Conservation (phyloP, 2,888 invertebrate species). For the Lacanobia oleracea region DNA sequence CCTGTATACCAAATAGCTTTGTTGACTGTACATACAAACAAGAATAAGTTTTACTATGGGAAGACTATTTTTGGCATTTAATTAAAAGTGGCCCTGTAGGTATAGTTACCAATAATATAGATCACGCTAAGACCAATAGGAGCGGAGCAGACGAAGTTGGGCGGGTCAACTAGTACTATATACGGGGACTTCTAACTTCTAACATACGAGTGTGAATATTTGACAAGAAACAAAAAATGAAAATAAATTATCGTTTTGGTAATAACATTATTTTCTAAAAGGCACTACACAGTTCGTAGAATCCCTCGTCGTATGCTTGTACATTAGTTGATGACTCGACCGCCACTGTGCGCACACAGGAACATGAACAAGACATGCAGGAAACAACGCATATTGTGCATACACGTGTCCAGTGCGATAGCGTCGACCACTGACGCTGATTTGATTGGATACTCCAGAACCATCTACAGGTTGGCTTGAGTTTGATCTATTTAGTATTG, state of each 20-base stretch:
- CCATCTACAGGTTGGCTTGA: slow-evolving; percentile 5
- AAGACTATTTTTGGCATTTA: neutral
- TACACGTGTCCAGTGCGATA: slow-evolving; percentile 16
- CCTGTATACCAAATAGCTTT: too few relatives aligned
- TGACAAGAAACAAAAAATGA: too few relatives aligned
- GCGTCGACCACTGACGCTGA: slow-evolving; percentile 7
- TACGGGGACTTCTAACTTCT: too few relatives aligned
- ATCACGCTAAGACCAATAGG: too few relatives aligned
- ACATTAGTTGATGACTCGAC: slow-evolving; percentile 8
- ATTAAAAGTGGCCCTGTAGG: neutral
- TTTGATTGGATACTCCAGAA: slow-evolving; percentile 20
- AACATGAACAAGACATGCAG: slow-evolving; percentile 2
- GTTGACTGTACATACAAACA: too few relatives aligned
- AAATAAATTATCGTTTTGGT: too few relatives aligned
- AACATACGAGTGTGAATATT: too few relatives aligned
- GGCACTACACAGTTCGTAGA: neutral
- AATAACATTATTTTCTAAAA: neutral
- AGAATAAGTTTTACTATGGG: neutral
- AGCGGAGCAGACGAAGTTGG: too few relatives aligned
- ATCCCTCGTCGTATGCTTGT: neutral
- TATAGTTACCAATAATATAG: too few relatives aligned
- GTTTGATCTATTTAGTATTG: neutral
- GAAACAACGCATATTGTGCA: slow-evolving; percentile 12
- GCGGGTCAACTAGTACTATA: too few relatives aligned
- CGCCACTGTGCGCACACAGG: slow-evolving; percentile 1